phyloP scores from a whole-genome alignment of 2,888 invertebrate species.

The Stenotaenia linearis region DNA sequence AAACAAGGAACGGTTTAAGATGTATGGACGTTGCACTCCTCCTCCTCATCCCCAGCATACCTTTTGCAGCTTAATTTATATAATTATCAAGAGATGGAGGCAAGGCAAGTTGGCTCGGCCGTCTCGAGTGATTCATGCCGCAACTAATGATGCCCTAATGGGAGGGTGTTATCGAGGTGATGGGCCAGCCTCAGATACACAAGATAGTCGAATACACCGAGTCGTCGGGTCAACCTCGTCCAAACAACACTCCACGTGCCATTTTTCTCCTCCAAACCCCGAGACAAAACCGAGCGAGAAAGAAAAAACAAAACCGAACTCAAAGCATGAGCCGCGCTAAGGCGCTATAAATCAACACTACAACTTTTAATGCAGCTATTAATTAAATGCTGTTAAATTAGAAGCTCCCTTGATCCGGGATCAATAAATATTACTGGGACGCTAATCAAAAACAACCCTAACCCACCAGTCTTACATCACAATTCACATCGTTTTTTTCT shows the following conservation, averaged over 20 bases:
- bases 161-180: conserved; percentile 26
- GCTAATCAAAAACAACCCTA: background rate
- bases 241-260: background rate
- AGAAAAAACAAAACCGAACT: background rate
- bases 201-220: background rate
- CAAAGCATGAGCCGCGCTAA: background rate
- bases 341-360: conserved; percentile 2
- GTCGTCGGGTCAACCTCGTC: background rate
- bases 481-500: background rate
- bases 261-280: background rate
- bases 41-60: conserved; percentile 5
- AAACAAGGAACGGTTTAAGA: background rate
- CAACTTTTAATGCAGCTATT: conserved; percentile 26
- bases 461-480: background rate
- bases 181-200: conserved; percentile 8
- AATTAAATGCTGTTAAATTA: conserved; percentile 16
- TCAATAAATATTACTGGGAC: conserved; percentile 1
- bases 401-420: conserved; percentile 2
- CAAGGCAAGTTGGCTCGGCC: conserved; percentile 8
- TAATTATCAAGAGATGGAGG: conserved; percentile 24
- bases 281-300: background rate
- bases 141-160: conserved; percentile 26
- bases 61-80: conserved; percentile 24
- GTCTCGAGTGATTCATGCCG: conserved; percentile 14
- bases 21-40: background rate